phyloP scores from a whole-genome alignment of 2,113 vertebrate genomes.

The Steatornis caripensis region DNA sequence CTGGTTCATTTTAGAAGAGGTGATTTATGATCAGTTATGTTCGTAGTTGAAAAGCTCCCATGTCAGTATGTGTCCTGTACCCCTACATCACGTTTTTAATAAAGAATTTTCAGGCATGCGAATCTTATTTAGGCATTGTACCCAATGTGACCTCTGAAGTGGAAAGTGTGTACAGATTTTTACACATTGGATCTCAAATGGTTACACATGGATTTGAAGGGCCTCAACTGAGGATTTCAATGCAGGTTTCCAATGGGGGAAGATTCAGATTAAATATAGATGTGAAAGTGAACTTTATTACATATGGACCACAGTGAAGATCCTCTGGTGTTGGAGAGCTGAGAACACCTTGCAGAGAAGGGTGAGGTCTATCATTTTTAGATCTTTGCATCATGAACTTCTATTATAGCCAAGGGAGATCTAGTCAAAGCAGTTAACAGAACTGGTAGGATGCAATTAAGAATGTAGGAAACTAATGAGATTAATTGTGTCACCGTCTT shows the following conservation, averaged over 20 bases:
- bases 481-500: not conserved
- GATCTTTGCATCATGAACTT: not conserved
- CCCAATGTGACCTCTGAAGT: not conserved
- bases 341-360: not conserved
- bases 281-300: not conserved
- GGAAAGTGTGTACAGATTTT: not conserved
- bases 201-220: not conserved
- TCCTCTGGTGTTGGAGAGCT: not conserved
- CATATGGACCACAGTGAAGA: not conserved
- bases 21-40: not conserved
- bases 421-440: not conserved
- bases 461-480: not conserved
- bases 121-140: not conserved
- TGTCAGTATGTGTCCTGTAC: not conserved
- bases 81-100: not conserved
- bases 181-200: not conserved
- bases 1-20: not conserved
- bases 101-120: not conserved
- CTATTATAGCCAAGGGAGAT: not conserved
- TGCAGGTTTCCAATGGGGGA: not conserved
- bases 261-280: not conserved
- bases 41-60: not conserved
- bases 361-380: not conserved
- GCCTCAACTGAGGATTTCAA: not conserved
- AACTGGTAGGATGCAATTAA: conserved; percentile 5